These are phyloP conservation scores for Marasmarcha lunaedactyla DNA, from an alignment of 2,888 invertebrate species.

Conservation along the genomic window DNA sequence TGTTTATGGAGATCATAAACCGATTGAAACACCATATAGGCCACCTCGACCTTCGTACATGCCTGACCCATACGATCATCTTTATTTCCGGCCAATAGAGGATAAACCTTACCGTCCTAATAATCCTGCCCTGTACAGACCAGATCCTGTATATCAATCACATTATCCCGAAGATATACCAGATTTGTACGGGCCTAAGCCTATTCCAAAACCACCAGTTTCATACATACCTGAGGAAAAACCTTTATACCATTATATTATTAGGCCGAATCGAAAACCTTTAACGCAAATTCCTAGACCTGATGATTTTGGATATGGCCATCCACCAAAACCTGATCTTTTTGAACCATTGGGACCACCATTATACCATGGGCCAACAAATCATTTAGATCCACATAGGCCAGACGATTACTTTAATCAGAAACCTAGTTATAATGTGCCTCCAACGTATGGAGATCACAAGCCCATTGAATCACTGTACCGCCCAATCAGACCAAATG, in stretches of 20 bases:
- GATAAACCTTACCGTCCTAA: slow-evolving; percentile 17
- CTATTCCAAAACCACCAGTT: slow-evolving; percentile 18
- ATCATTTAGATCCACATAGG: slow-evolving; percentile 25
- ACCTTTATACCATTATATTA: slow-evolving; percentile 43
- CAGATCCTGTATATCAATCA: slow-evolving; percentile 28
- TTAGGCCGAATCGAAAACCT: slow-evolving; percentile 40
- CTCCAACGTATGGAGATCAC: background rate
- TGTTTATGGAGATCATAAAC: slow-evolving; percentile 43
- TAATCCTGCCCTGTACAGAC: slow-evolving; percentile 23
- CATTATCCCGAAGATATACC: slow-evolving; percentile 23
- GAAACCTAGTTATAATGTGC: background rate
- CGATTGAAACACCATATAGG: slow-evolving; percentile 38
- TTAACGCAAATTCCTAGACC: slow-evolving; percentile 19
- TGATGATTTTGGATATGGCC: slow-evolving; percentile 7
- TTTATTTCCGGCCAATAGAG: slow-evolving; percentile 36
- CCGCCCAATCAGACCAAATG: slow-evolving; percentile 22
- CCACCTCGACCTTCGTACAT: slow-evolving; percentile 24
- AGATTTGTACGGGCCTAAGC: slow-evolving; percentile 28
- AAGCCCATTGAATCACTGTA: slow-evolving; percentile 16
- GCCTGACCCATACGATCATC: slow-evolving; percentile 37
- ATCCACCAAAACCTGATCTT: slow-evolving; percentile 14
- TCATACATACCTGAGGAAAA: slow-evolving; percentile 31
- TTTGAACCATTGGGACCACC: slow-evolving; percentile 17
- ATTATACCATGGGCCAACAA: slow-evolving; percentile 21
- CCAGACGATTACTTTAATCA: slow-evolving; percentile 13